phyloP scores from a whole-genome alignment of 2,113 vertebrate genomes.

The Pedetes capensis region DNA sequence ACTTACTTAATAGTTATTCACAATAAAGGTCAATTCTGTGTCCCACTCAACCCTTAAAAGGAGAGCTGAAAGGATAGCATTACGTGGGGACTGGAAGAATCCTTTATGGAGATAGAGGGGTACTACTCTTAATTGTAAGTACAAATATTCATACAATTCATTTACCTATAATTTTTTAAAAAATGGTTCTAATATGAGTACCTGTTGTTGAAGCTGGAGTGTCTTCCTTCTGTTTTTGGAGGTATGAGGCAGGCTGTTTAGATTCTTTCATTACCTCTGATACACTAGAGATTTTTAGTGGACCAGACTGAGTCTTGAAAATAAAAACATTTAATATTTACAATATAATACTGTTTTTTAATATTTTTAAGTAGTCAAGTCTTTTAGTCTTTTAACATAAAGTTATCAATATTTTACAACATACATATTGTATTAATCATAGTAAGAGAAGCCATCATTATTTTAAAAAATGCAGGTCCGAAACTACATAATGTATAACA shows the following conservation, averaged over 20 bases:
- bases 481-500: background rate
- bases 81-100: background rate
- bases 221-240: conserved; percentile 79
- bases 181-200: conserved; percentile 48
- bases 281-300: conserved; percentile 87
- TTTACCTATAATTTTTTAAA: background rate
- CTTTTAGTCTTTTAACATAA: conserved; percentile 18
- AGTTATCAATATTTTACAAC: background rate
- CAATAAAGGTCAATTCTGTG: background rate
- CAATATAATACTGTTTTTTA: background rate
- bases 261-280: conserved; percentile 88
- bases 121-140: background rate
- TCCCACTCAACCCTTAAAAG: background rate
- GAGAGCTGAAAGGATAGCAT: background rate
- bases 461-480: background rate
- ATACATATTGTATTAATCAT: background rate
- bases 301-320: conserved; percentile 83
- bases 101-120: background rate
- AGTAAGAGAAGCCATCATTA: conserved; percentile 1
- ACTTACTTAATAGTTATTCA: background rate
- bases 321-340: conserved; percentile 51
- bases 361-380: conserved; percentile 37
- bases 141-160: background rate
- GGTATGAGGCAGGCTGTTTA: conserved; percentile 81
- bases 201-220: conserved; percentile 72